Evolutionary conservation across 2,888 invertebrate species (phyloP), one percentile per base, ranked within the genome.

Genomic region (Drosophila picticornis): DNA sequence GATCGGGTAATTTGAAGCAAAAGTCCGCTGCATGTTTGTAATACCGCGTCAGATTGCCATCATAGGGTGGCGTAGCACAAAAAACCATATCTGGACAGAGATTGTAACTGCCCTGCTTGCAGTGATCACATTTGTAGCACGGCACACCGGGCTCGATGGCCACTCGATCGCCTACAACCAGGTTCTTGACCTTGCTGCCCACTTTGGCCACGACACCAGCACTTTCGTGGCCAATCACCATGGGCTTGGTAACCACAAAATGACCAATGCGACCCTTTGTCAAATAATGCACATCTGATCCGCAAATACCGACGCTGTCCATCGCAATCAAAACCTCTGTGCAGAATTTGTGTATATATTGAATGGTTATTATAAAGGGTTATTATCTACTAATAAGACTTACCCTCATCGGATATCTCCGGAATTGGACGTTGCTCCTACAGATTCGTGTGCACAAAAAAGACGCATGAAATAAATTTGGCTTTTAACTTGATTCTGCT

Each of bases 241-340:
- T 98, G 11, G 99, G 99, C 57, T 95, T 95, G 71, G 95, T 95
- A 0, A 99, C 95, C 36, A 98, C 94, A 92, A 98, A 99, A 91
- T 96, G 95, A 0, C 98, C 99, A 91, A 98, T 98, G 25, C 95
- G 93, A 13, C 99, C 99, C 76, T 96, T 94, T 40, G 95, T 96
- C 94, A 97, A 95, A 94, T 99, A 99, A 93, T 98, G 98, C 7
- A 99, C 97, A 93, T 99, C 99, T 0, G 97, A 97, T 1, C 99
- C 99, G 92, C 99, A 99, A 90, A 99, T 99, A n/a, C 99, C 99
- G 53, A 99, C 98, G 80, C 96, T 96, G 91, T 96, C 96, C 97
- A 99, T 98, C 81, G 95, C 95, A 25, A 99, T 92, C 6, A 98
- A 95, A 10, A 93, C 93, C 72, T 93, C 93, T 93, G 46, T 46